Evolutionary conservation across 2,113 vertebrate genomes (phyloP), one percentile per base, ranked within the genome.

Genomic region (Electrona antarctica): DNA sequence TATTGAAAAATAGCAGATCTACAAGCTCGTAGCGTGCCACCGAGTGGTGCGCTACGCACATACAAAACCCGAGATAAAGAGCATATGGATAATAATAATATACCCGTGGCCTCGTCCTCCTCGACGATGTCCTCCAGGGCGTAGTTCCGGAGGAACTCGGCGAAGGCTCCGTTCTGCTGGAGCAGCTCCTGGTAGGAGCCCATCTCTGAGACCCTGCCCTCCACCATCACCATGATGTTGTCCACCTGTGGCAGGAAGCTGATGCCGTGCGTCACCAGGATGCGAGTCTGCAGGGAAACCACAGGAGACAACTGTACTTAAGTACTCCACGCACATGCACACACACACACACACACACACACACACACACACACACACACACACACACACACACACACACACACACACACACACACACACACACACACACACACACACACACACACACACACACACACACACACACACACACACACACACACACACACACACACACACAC

Each of bases 211-310:
- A 99, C 92, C 58, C 83, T 90, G 12, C 98, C 98, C 0, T 97
- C 93, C 78, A 95, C 94, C 8, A 99, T 81, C 74, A 98, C 97
- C 67, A 98, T 56, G 50, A 99, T 93, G 64, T 95, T 92, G 76
- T 99, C 95, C 14, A 95, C 95, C 86, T 98, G 97, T 33, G 98
- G 95, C 83, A 99, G 93, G 91, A 97, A 99, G 89, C 92, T 95
- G 89, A 98, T 94, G 78, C 96, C 90, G 0, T 99, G 97, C 0
- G 97, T 99, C 87, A 99, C 98, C 79, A 98, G 88, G 65, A 99
- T 85, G 52, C 97, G 93, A 0, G 98, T 98, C 98, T 99, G 89
- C 2, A 80, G 51, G 41, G 15, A 55, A 73, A 73, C 8, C 62
- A 61, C 1, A 74, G 58, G 65, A 7, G 64, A 48, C 61, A 63